A percentile compares a stretch with the other conserved stretches of the same genome.
Evolutionary conservation across 2,113 vertebrate genomes (phyloP).

Genomic region (Misgurnus mizolepis): DNA sequence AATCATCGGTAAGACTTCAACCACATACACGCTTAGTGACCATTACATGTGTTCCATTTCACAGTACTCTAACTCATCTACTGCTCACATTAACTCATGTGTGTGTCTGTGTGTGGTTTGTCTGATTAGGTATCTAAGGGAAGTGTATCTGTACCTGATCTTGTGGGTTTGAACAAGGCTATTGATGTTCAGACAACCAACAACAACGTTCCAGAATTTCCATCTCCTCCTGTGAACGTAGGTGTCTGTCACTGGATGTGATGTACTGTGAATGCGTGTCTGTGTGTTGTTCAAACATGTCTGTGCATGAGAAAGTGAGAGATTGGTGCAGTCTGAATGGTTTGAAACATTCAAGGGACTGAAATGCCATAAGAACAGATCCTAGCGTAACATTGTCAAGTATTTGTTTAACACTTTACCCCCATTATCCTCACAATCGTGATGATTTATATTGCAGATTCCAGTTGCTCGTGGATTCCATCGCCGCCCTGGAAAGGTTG

Average conservation of each 20-base stretch:
- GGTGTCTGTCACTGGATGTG: background rate
- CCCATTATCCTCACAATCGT: background rate
- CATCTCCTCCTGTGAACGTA: background rate
- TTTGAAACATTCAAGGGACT: background rate
- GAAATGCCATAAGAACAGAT: background rate
- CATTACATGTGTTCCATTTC: too few species aligned
- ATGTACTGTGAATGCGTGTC: background rate
- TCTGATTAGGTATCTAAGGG: background rate
- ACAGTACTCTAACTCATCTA: too few species aligned
- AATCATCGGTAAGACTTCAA: slow-evolving; percentile 58
- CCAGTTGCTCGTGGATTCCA: slow-evolving; percentile 73
- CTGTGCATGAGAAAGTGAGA: background rate
- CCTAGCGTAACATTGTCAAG: background rate
- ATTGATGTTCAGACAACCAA: background rate
- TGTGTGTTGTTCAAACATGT: background rate
- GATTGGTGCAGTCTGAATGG: background rate
- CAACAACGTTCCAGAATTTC: background rate
- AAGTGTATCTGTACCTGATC: background rate
- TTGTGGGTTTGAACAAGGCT: slow-evolving; percentile 1
- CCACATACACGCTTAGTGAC: background rate
- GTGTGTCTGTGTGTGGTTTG: background rate
- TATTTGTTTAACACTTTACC: background rate
- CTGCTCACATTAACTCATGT: background rate
- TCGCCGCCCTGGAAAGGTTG: slow-evolving; percentile 91
- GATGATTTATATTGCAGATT: slow-evolving; percentile 60